Evolutionary conservation across 2,888 invertebrate species (phyloP).

Genomic region (Polydesmus complanatus): DNA sequence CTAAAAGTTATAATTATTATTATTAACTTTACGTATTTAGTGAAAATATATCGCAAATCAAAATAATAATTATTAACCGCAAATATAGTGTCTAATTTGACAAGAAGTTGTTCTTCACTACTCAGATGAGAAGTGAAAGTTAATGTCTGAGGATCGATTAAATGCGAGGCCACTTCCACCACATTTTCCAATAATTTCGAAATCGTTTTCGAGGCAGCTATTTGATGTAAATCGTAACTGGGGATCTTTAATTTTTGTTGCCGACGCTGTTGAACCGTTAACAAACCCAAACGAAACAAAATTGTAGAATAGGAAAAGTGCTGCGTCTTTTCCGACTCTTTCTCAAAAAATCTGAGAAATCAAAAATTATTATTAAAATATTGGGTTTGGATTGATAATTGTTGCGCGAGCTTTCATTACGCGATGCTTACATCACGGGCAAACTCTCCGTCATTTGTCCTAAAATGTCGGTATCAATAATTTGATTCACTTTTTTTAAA

Average conservation of each 20-base stretch:
- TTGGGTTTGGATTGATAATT: not conserved
- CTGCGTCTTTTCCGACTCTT: not conserved
- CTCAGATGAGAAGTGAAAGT: not conserved
- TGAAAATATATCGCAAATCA: too few species aligned
- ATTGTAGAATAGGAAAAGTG: too few species aligned
- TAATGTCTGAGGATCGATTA: not conserved
- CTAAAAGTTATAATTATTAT: not conserved
- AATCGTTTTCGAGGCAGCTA: not conserved
- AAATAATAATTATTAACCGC: not conserved
- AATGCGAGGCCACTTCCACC: not conserved
- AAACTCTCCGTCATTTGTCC: not conserved
- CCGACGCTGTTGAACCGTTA: not conserved
- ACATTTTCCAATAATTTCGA: not conserved
- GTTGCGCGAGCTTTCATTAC: not conserved
- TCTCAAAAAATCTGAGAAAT: not conserved
- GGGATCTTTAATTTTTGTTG: not conserved
- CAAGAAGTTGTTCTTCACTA: not conserved
- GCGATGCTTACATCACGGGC: not conserved
- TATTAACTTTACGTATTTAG: not conserved
- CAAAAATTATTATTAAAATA: not conserved
- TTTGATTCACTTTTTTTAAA: not conserved
- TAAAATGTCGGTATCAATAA: conserved; percentile 1
- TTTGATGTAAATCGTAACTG: not conserved
- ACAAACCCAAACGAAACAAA: not conserved
- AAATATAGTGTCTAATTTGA: not conserved